Evolutionary conservation across 2,113 vertebrate species (phyloP), one percentile per base, ranked within the genome.

Genomic region (Cricetomys ansorgei): DNA sequence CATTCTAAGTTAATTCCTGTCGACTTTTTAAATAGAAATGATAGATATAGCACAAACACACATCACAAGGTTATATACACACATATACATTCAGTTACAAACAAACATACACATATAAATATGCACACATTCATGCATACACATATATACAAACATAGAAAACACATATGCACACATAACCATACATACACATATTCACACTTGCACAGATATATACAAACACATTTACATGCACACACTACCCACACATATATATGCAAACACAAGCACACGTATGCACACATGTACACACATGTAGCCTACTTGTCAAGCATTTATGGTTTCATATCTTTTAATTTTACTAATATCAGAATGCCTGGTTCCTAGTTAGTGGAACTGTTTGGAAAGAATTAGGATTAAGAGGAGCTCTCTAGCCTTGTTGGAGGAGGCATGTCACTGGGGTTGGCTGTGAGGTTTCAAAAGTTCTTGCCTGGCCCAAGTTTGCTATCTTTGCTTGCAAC

Each of bases 1-100:
- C n/a, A 88, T 53, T 92, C 76, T 97, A 79, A 91, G 70, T 95
- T 94, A 72, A 91, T 55, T 90, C 69, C 48, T 43, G 48, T 48
- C 76, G 25, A 88, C 37, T 72, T 77, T 4, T 73, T n/a, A n/a
- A n/a, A n/a, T n/a, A n/a, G n/a, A n/a, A n/a, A n/a, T n/a, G n/a
- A 89, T 3, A 81, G 23, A 59, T 34, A 37, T 2, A 65, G 31
- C 25, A 91, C 34, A 90, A 7, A 79, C 4, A 77, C 37, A 50
- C 9, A 34, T 37, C 11, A 34, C 5, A 57, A 34, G 10, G 45
- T 23, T 65, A 72, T 10, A 50, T 45, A 43, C 12, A 34, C 37
- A 92, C 15, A 59, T 23, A 57, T 19, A n/a, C 4, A 27, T 43
- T 37, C n/a, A 57, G 13, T 48, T 45, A 11, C 7, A 50, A 25